Evolutionary conservation across 1,140 invertebrate species (phyloP), one percentile per base, ranked within the genome.

Genomic region (Aphidius ervi): DNA sequence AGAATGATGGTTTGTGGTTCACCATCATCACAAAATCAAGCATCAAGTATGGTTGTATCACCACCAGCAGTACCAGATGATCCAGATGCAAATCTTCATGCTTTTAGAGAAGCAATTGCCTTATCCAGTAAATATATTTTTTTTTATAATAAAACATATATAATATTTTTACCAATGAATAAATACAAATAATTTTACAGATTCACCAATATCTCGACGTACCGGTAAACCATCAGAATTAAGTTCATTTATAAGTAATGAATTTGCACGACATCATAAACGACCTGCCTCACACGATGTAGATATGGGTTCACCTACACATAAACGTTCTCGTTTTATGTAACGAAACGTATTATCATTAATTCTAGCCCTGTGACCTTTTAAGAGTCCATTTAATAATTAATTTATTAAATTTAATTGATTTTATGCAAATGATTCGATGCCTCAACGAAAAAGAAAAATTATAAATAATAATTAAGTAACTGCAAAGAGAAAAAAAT

Each of bases 61-160:
- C 72, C 77, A 46, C 72, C 76, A 23, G 74, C 76, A 47, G 67
- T 77, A 58, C 61, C 79, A 50, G 71, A 73, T n/a, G 73, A 67
- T 47, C 71, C 81, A 50, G 87, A 89, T 69, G 75, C 82, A 50
- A 84, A 86, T 66, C 76, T 91, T 63, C 84, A 88, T 64, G 88
- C 87, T 63, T 92, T 92, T 71, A 83, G 87, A 72, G 88, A 92
- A 81, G 89, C 89, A 58, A 83, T 91, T 68, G 85, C 87, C 59
- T 72, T 84, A 61, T 82, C 83, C 74, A 80, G 84, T 81, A 78
- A 73, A 79, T 82, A 67, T 46, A 56, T 1, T 40, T 45, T 58
- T 58, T 61, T 37, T 52, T 56, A 9, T 47, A 40, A 56, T 42
- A 31, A 48, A 63, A 56, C 55, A 40, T 56, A 63, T 48, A 50